Conservation (phyloP, 2,888 invertebrate species). For the Xanthorhoe designata region DNA sequence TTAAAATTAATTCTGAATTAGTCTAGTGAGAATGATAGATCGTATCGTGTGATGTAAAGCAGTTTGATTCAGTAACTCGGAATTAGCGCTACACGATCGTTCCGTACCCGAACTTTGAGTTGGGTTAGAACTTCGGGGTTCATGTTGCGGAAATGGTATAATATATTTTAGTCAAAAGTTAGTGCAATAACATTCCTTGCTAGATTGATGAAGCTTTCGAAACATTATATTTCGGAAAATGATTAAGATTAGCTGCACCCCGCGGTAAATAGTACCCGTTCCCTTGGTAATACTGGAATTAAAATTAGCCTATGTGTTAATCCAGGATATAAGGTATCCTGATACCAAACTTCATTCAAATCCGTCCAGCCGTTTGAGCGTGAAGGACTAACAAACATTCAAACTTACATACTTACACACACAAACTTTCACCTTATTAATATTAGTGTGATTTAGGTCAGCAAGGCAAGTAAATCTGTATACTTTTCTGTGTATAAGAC, state of each 20-base stretch:
- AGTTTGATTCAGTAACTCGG: conserved; percentile 8
- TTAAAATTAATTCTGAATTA: neutral
- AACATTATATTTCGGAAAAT: no score
- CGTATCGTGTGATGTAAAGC: neutral
- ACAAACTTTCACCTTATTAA: no score
- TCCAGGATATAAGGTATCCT: no score
- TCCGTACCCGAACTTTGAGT: conserved; percentile 23
- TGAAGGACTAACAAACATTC: no score
- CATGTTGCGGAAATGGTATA: conserved; percentile 8
- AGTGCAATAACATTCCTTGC: conserved; percentile 10
- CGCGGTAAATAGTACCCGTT: no score
- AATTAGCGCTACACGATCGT: conserved; percentile 30
- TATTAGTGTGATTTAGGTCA: neutral
- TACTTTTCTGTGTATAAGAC: no score
- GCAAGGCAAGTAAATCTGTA: neutral
- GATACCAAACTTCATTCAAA: no score
- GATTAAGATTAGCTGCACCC: no score
- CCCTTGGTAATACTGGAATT: no score
- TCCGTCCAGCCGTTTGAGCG: no score
- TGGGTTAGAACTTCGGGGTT: conserved; percentile 17
- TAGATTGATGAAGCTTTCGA: neutral
- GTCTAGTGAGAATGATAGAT: neutral
- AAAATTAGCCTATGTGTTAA: no score
- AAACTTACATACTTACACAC: no score
- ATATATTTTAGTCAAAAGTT: conserved; percentile 16